A percentile compares a stretch with the other conserved stretches of the same genome.
These are phyloP conservation scores for Pilophorus perplexus DNA, from an alignment of 2,888 invertebrate species.

Conservation along the genomic window DNA sequence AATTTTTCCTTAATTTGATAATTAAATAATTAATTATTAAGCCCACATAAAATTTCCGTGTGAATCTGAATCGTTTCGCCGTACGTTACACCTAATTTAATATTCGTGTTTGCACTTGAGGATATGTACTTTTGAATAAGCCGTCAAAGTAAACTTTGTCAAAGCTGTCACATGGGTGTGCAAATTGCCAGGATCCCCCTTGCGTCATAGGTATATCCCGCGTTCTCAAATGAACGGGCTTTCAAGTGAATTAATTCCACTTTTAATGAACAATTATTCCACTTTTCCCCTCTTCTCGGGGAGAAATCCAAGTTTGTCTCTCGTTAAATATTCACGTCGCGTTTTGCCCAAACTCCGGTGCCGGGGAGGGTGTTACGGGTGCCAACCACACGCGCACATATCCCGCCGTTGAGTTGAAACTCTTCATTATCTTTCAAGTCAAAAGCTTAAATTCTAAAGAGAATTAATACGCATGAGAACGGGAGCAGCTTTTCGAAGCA, in stretches of 20 bases:
- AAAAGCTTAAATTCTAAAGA: slow-evolving; percentile 35
- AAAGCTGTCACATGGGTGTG: too few relatives aligned
- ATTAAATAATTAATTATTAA: too few relatives aligned
- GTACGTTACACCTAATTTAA: too few relatives aligned
- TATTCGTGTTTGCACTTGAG: too few relatives aligned
- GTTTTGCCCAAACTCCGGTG: not conserved
- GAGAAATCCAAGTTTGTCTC: slow-evolving; percentile 5
- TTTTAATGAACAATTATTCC: slow-evolving; percentile 38
- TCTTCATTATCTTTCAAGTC: slow-evolving; percentile 36
- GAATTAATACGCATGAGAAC: slow-evolving; percentile 37
- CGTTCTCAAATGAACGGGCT: not conserved
- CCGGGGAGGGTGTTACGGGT: not conserved
- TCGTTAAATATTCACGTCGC: slow-evolving; percentile 23
- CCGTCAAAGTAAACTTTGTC: too few relatives aligned
- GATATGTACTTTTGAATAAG: too few relatives aligned
- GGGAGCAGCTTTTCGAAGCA: slow-evolving; percentile 33
- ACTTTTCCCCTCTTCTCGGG: not conserved
- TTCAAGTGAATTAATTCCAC: slow-evolving; percentile 31
- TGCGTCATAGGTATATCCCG: not conserved
- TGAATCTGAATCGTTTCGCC: too few relatives aligned
- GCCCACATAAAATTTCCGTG: too few relatives aligned
- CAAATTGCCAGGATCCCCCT: too few relatives aligned
- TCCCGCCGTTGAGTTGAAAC: slow-evolving; percentile 33
- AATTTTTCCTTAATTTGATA: too few relatives aligned
- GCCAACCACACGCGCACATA: not conserved